Evolutionary conservation across 2,888 invertebrate species (phyloP), one percentile per base, ranked within the genome.

Genomic region (Dermolepida albohirtum): DNA sequence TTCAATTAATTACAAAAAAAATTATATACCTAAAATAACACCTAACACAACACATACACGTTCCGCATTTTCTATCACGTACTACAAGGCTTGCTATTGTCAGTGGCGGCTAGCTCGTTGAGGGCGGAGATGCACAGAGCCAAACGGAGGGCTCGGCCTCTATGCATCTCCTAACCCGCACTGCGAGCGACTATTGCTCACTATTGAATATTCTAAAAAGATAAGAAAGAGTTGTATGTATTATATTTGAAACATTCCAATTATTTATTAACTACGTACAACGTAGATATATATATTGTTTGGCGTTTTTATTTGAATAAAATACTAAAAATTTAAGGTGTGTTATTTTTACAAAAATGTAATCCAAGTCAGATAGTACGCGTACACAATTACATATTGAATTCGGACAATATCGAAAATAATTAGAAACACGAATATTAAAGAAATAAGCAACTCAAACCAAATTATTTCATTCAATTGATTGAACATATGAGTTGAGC

Each of bases 131-230:
- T 70, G 75, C 75, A 76, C 68, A 75, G 74, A 74, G 70, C 68
- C 71, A 72, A 71, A 71, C 67, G 74, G 76, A 75, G 76, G 75
- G 74, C 73, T 76, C 74, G 74, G 74, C 71, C 72, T 74, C 74
- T 74, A 66, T 75, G 75, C 77, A 64, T 67, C 73, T 75, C 76
- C 74, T 74, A 73, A 75, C 77, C 78, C 78, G 77, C 80, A 78
- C 78, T 79, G 80, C 80, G 81, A 80, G 81, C 80, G 81, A 80
- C 80, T 82, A 82, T 83, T 83, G 83, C 83, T 83, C 83, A 83
- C 81, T 81, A 81, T 80, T 82, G 79, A 80, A 83, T 83, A 83
- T 83, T 83, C 83, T 83, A 83, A 83, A 79, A 82, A 68, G 80
- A 83, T 81, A 82, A 82, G 80, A 78, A 80, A 78, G 78, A 81